Conservation (phyloP, 2,113 vertebrate genomes). For the human (Homo sapiens) region GRCh38 chr22:47963001-47963500, state of each 20-base stretch:
- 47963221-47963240: accelerated
- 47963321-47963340: accelerated
- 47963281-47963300: not conserved
- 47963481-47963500: accelerated
- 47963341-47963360: too few species aligned
- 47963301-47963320: not conserved
- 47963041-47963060: accelerated
- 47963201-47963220: accelerated
- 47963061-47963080: accelerated
- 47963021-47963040: too few species aligned
- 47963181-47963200: too few species aligned
- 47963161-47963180: not conserved
- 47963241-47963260: not conserved
- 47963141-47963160: too few species aligned
- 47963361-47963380: accelerated
- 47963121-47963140: accelerated
- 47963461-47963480: not conserved
- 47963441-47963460: accelerated
- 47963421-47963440: too few species aligned
- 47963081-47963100: accelerated
- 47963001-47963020: accelerated
- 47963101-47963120: not conserved
- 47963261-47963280: too few species aligned
- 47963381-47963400: accelerated
- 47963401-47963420: accelerated